Evolutionary conservation across 2,797 vertebrate genomes (phyloP).

Genomic region (Arnoldichthys spilopterus): DNA sequence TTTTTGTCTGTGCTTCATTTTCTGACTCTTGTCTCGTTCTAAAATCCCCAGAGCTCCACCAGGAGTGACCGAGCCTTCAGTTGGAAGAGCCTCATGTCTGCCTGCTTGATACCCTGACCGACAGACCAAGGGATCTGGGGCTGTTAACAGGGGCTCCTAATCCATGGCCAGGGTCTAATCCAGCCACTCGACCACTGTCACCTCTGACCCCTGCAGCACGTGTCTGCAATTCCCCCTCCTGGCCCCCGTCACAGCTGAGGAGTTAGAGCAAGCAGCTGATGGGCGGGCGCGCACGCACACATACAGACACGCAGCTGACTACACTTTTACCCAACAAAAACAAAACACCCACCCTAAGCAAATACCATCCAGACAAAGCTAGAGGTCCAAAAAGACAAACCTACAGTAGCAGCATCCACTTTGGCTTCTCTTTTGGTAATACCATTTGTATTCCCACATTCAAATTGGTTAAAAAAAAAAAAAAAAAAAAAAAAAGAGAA

Average conservation of each 20-base stretch:
- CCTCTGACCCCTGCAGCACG: slow-evolving; percentile 73
- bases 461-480: no score
- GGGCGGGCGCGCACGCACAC: slow-evolving; percentile 55
- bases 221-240: slow-evolving; percentile 64
- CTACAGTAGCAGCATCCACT: slow-evolving; percentile 34
- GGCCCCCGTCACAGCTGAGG: slow-evolving; percentile 69
- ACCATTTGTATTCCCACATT: no score
- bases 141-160: slow-evolving; percentile 75
- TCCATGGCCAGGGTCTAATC: slow-evolving; percentile 75
- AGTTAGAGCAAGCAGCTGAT: slow-evolving; percentile 70
- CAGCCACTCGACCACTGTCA: slow-evolving; percentile 66
- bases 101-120: slow-evolving; percentile 44
- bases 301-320: slow-evolving; percentile 71
- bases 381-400: slow-evolving; percentile 63
- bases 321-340: slow-evolving; percentile 70
- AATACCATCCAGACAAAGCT: slow-evolving; percentile 69
- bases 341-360: slow-evolving; percentile 74
- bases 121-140: slow-evolving; percentile 44
- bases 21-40: slow-evolving; percentile 35
- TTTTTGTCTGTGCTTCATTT: slow-evolving; percentile 43
- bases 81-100: slow-evolving; percentile 14
- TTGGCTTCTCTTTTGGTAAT: no score
- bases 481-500: no score
- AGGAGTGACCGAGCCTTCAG: slow-evolving; percentile 55
- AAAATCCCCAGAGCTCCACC: slow-evolving; percentile 53